phyloP scores from a whole-genome alignment of 2,797 vertebrate genomes.

The Hapalemur alaotrensis region DNA sequence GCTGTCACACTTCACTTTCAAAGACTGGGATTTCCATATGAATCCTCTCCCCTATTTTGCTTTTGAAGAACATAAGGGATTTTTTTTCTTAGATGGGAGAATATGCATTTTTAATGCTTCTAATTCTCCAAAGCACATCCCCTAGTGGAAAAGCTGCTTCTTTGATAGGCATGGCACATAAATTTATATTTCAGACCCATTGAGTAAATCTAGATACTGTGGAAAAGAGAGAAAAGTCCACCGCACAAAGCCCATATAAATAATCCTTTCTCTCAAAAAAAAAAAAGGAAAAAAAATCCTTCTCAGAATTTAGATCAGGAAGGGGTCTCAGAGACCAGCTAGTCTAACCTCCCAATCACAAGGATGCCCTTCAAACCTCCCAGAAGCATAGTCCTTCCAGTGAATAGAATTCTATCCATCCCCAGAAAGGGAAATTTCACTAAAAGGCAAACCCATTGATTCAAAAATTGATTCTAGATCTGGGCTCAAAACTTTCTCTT shows the following conservation, averaged over 20 bases:
- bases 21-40: conserved; percentile 62
- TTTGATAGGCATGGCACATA: neutral
- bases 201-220: neutral
- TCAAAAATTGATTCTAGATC: neutral
- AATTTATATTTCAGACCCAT: conserved; percentile 12
- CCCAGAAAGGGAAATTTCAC: neutral
- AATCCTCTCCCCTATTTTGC: neutral
- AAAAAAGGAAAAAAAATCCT: neutral
- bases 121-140: neutral
- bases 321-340: neutral
- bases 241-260: neutral
- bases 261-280: neutral
- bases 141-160: neutral
- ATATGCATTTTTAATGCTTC: conserved; percentile 53
- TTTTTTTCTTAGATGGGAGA: neutral
- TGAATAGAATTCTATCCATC: neutral
- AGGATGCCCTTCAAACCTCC: neutral
- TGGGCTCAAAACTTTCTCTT: neutral
- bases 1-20: conserved; percentile 54
- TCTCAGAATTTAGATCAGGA: neutral
- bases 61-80: conserved; percentile 18
- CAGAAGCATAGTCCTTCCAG: neutral
- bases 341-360: neutral
- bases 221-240: neutral
- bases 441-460: neutral